A percentile compares a stretch with the other conserved stretches of the same genome.
These are phyloP conservation scores for Lasioglossum malachurum DNA, from an alignment of 2,888 invertebrate genomes.

Conservation along the genomic window DNA sequence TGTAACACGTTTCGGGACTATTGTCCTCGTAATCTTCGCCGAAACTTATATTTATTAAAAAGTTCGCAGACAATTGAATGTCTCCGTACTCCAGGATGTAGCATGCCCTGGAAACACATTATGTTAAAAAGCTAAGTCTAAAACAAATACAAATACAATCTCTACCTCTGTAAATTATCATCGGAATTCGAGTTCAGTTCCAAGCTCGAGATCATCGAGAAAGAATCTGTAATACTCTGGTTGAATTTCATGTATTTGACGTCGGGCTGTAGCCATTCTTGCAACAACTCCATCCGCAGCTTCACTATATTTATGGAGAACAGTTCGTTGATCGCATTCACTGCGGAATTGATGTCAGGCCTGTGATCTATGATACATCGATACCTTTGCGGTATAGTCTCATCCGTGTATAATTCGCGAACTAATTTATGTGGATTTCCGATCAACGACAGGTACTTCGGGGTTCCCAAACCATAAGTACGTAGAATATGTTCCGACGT, in stretches of 20 bases:
- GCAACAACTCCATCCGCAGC: constrained; percentile 82
- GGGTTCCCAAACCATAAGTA: constrained; percentile 83
- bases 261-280: constrained; percentile 82
- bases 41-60: constrained; percentile 81
- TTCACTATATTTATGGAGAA: constrained; percentile 83
- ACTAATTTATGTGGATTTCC: constrained; percentile 84
- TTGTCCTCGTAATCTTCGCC: constrained; percentile 65
- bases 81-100: constrained; percentile 81
- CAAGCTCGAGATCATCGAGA: constrained; percentile 28
- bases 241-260: constrained; percentile 64
- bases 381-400: constrained; percentile 84
- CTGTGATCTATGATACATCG: constrained; percentile 76
- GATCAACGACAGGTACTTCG: constrained; percentile 84
- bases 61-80: constrained; percentile 74
- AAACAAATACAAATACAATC: background rate
- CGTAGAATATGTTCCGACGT: constrained; percentile 85
- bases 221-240: constrained; percentile 75
- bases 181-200: constrained; percentile 65
- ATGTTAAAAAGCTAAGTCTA: background rate
- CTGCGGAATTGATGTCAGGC: constrained; percentile 86
- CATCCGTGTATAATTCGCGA: constrained; percentile 85
- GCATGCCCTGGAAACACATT: constrained; percentile 78
- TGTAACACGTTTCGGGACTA: constrained; percentile 76
- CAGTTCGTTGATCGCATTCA: constrained; percentile 83
- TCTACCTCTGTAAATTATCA: constrained; percentile 76